These are phyloP conservation scores for Pammene fasciana DNA, from an alignment of 2,888 invertebrate genomes.

Conservation along the genomic window DNA sequence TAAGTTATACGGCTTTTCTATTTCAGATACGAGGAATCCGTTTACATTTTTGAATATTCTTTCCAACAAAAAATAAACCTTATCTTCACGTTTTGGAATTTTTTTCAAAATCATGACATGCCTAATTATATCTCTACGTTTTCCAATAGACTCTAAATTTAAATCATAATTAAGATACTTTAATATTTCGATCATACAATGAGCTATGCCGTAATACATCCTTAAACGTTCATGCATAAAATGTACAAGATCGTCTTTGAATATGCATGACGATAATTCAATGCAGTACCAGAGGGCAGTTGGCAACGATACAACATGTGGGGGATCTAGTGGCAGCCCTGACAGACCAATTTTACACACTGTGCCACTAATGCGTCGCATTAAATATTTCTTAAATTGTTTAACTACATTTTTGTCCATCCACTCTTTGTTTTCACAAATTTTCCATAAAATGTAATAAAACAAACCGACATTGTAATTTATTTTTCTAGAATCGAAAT, in stretches of 20 bases:
- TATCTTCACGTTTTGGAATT: slow-evolving; percentile 47
- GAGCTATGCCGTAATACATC: slow-evolving; percentile 49
- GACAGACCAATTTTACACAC: slow-evolving; percentile 56
- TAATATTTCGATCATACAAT: slow-evolving; percentile 55
- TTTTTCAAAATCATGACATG: slow-evolving; percentile 52
- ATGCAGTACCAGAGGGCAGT: slow-evolving; percentile 60
- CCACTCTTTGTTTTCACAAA: slow-evolving; percentile 59
- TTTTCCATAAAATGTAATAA: slow-evolving; percentile 59
- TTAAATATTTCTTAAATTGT: slow-evolving; percentile 54
- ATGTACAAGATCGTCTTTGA: slow-evolving; percentile 51
- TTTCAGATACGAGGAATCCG: slow-evolving; percentile 53
- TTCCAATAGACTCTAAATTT: slow-evolving; percentile 49
- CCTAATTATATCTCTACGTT: slow-evolving; percentile 51
- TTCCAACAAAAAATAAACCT: slow-evolving; percentile 50
- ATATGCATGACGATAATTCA: slow-evolving; percentile 54
- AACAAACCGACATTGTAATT: slow-evolving; percentile 57
- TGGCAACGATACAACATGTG: slow-evolving; percentile 47
- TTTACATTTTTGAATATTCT: slow-evolving; percentile 53
- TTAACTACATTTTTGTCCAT: slow-evolving; percentile 59
- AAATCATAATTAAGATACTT: slow-evolving; percentile 51
- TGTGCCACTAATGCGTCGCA: slow-evolving; percentile 54
- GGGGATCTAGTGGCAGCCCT: slow-evolving; percentile 56
- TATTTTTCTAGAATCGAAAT: slow-evolving; percentile 56
- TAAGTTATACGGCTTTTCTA: slow-evolving; percentile 50
- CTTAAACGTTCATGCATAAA: slow-evolving; percentile 54